Base-by-base conservation (phyloP, 2,797 vertebrate species). In the Chloroceryle inda region DNA sequence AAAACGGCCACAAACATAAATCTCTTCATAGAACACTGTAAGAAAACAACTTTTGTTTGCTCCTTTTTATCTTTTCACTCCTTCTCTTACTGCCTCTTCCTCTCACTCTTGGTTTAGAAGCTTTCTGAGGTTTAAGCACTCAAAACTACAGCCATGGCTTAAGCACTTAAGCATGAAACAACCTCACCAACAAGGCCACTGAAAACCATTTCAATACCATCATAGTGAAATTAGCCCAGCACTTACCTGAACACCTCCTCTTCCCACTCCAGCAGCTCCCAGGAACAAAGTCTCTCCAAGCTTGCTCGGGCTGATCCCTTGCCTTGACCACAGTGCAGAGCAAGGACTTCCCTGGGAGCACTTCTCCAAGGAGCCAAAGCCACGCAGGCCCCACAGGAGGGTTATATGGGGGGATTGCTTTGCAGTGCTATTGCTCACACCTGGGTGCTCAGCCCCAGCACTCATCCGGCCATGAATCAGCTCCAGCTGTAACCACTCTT, bases 301-400 rank as follows among this genome's bases (percentile, higher is more conserved):
- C 15, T 47, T 19, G 0, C n/a, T 44, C 5, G 6, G 16, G 13
- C 29, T 9, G 9, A 11, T 11, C 6, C 1, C 11, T 66, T 9
- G 7, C 23, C 23, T 9, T 5, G 3, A 5, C 6, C 2, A 1
- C 1, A 1, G 12, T 0, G 1, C 22, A 50, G 37, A 74, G 11
- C 20, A 45, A 4, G 0, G 4, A 6, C 2, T 4, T 3, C 6
- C 0, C 20, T 0, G 0, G 0, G 0, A 71, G 4, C 15, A 13
- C 2, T 0, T 52, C 85, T 17, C 22, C 19, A 1, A 15, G 6
- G 11, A 47, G 10, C 0, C 24, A 59, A 38, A 40, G 0, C 2
- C 4, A 14, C 0, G 1, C 3, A 12, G 5, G 1, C 3, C 13
- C 18, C 1, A 0, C 2, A 10, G 15, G 6, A 17, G 11, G 8